These are phyloP conservation scores for Andrena bucephala DNA, from an alignment of 2,888 invertebrate species.

Conservation along the genomic window DNA sequence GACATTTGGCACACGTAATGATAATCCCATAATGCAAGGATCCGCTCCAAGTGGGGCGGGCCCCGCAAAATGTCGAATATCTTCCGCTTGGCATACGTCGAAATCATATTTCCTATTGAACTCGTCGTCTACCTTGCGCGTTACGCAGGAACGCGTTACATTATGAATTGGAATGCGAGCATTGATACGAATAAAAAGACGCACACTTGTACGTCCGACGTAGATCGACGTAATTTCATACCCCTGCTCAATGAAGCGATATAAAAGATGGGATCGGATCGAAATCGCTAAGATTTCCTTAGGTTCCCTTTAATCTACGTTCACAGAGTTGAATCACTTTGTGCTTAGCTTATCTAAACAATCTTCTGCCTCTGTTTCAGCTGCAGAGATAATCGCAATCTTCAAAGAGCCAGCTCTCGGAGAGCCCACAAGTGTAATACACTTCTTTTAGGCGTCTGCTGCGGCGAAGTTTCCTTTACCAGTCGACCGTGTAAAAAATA, in stretches of 20 bases:
- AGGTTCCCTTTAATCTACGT: background rate
- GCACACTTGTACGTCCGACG: conserved; percentile 3
- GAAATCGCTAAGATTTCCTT: background rate
- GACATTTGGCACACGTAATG: conserved; percentile 69
- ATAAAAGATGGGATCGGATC: background rate
- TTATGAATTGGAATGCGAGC: conserved; percentile 17
- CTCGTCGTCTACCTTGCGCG: conserved; percentile 25
- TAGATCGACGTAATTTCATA: conserved; percentile 44
- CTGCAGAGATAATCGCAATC: background rate
- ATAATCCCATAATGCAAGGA: conserved; percentile 74
- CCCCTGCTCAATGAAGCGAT: conserved; percentile 17
- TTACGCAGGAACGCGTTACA: conserved; percentile 1
- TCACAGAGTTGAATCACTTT: no score
- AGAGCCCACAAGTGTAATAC: background rate
- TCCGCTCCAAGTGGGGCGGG: conserved; percentile 60
- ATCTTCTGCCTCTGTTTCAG: no score
- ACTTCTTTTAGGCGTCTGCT: background rate
- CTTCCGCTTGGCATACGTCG: conserved; percentile 61
- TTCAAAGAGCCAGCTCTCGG: background rate
- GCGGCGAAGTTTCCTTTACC: background rate
- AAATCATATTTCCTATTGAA: conserved; percentile 68
- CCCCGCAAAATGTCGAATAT: conserved; percentile 64
- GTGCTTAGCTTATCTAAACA: no score
- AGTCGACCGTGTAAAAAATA: no score
- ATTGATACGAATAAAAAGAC: conserved; percentile 13